A percentile compares a stretch with the other conserved stretches of the same genome.
These are phyloP conservation scores for Dicranocentrus wangi DNA, from an alignment of 2,888 invertebrate genomes.

Conservation along the genomic window DNA sequence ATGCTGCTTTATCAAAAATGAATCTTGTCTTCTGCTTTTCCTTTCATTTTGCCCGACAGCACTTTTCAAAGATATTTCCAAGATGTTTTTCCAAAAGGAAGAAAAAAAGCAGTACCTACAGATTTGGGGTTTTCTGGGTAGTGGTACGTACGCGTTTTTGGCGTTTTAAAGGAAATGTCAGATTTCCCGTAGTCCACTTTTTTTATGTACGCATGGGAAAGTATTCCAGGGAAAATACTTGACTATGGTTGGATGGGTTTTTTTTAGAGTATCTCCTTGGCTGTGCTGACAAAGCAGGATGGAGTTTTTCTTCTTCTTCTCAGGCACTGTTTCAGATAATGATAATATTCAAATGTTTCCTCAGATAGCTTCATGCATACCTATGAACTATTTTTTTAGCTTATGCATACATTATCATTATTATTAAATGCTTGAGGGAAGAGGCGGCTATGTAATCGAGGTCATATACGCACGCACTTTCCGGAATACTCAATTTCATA, in stretches of 20 bases:
- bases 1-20: constrained; percentile 25
- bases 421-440: constrained; percentile 33
- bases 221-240: neutral
- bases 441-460: constrained; percentile 26
- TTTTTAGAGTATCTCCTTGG: neutral
- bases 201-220: constrained; percentile 1
- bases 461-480: constrained; percentile 34
- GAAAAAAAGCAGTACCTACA: neutral
- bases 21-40: constrained; percentile 17
- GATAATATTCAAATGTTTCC: constrained; percentile 10
- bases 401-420: constrained; percentile 23
- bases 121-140: too few relatives aligned
- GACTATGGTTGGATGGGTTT: neutral
- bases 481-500: constrained; percentile 27
- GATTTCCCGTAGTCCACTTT: neutral
- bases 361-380: constrained; percentile 17
- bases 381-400: constrained; percentile 18
- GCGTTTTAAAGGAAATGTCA: too few relatives aligned
- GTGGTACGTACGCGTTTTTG: too few relatives aligned
- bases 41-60: constrained; percentile 35
- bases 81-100: constrained; percentile 26
- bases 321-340: neutral
- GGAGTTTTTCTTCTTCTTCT: neutral
- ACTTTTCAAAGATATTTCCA: constrained; percentile 39
- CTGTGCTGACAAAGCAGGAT: neutral